Base-by-base conservation (phyloP, 2,113 vertebrate species). In the Megaleporinus macrocephalus region DNA sequence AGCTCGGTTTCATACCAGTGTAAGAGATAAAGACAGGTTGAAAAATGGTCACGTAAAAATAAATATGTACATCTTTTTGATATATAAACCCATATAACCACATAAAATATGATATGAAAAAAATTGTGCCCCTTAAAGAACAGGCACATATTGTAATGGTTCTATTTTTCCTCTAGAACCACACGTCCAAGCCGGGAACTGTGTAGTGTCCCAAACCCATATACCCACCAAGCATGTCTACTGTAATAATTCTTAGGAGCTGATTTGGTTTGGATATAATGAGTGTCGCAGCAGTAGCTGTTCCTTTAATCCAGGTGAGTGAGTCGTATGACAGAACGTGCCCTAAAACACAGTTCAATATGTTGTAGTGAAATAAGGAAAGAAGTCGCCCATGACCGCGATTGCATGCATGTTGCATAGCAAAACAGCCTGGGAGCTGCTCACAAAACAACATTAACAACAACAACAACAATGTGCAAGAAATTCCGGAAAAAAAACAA, bases 351-450 rank as follows among this genome's bases (percentile, higher is more conserved):
- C 82, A 83, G 63, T 78, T 81, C 63, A 53, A 79, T 79, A 79
- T 74, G 69, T 77, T 83, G 53, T 55, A 63, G 85, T 30, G 57
- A 74, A 82, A 83, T 83, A 80, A 68, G 68, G 73, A 26, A 79
- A 66, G 66, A 83, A 83, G 74, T 86, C 74, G 72, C 5, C 78
- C 77, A 69, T 86, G 85, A 80, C 82, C 80, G 79, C 76, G 82
- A 71, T 84, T 53, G 62, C 74, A 80, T 73, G 69, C 49, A 62
- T 26, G 78, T 68, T 80, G 75, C 84, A 76, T 82, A 88, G 83
- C 84, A 84, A 91, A 91, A 91, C 88, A 91, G 89, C 88, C 91
- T 72, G 84, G 86, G 86, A 92, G 90, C 88, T 88, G 91, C 90
- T 89, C 55, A 77, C 70, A 75, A 65, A 73, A 81, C 55, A 77